Evolutionary conservation across 2,888 invertebrate genomes (phyloP).

Genomic region (Leucania comma): DNA sequence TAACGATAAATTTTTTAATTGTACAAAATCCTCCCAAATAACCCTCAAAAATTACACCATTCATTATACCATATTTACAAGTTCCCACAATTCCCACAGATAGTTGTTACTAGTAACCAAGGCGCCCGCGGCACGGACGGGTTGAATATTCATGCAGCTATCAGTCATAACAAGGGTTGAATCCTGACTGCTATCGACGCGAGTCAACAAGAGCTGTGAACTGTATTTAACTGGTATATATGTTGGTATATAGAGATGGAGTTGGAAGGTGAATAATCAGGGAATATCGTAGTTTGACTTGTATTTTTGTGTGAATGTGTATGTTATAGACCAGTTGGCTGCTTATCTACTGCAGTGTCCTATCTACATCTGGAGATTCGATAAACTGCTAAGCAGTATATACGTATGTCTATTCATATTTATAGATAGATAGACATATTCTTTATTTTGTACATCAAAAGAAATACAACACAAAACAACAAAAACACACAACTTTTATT

Average conservation of each 20-base stretch:
- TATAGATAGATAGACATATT: too few species aligned
- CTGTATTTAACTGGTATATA: conserved; percentile 43
- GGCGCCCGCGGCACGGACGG: conserved; percentile 39
- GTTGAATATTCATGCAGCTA: conserved; percentile 69
- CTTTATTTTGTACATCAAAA: too few species aligned
- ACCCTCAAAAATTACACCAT: conserved; percentile 21
- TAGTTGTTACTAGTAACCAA: conserved; percentile 53
- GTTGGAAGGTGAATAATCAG: neutral
- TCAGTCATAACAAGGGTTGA: conserved; percentile 66
- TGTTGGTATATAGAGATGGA: neutral
- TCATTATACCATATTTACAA: conserved; percentile 21
- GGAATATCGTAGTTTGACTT: neutral
- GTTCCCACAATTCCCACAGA: conserved; percentile 24
- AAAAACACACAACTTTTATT: too few species aligned
- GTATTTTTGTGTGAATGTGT: too few species aligned
- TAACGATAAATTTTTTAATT: too few species aligned
- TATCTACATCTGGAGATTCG: too few species aligned
- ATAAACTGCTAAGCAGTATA: too few species aligned
- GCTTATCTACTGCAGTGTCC: too few species aligned
- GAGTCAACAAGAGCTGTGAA: conserved; percentile 57
- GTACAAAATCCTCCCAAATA: neutral
- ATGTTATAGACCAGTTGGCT: too few species aligned
- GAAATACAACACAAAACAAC: too few species aligned
- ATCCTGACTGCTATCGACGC: conserved; percentile 57
- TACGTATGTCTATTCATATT: too few species aligned